These are phyloP conservation scores for Drosophila gunungcola DNA, from an alignment of 1,140 invertebrate species.

Conservation along the genomic window DNA sequence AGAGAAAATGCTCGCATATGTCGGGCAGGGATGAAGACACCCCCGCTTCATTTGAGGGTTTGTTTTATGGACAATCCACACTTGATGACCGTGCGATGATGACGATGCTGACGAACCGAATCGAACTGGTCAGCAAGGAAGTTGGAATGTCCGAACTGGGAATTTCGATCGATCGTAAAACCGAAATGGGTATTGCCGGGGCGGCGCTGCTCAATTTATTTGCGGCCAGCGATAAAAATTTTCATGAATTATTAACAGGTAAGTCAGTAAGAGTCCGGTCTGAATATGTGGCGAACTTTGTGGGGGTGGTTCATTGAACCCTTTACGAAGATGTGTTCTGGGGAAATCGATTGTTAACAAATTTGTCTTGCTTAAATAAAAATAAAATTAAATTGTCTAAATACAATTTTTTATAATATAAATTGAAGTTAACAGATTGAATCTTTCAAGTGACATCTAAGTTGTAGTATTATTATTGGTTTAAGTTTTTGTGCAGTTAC, in stretches of 20 bases:
- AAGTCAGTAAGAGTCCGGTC: constrained; percentile 27
- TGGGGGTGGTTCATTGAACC: constrained; percentile 62
- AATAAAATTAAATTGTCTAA: too few relatives aligned
- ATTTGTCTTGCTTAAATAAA: not conserved
- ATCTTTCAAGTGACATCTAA: too few relatives aligned
- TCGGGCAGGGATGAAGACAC: constrained; percentile 25
- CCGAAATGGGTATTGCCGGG: constrained; percentile 68
- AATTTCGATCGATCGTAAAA: constrained; percentile 81
- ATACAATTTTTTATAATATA: too few relatives aligned
- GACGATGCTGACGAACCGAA: constrained; percentile 54
- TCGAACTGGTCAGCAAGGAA: constrained; percentile 23
- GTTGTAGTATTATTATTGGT: too few relatives aligned
- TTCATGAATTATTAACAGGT: constrained; percentile 81
- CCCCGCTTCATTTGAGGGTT: constrained; percentile 7
- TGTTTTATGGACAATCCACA: constrained; percentile 31
- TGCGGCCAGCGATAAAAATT: constrained; percentile 70
- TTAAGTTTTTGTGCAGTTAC: not conserved
- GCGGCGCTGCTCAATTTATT: constrained; percentile 67
- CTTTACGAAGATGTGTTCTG: constrained; percentile 1
- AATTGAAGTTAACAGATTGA: too few relatives aligned
- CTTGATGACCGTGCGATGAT: constrained; percentile 30
- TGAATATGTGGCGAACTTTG: not conserved
- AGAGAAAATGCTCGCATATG: constrained; percentile 34
- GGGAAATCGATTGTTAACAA: constrained; percentile 15
- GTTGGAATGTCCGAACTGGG: constrained; percentile 72